phyloP scores from a whole-genome alignment of 1,140 invertebrate species.

The Zaprionus davidi region DNA sequence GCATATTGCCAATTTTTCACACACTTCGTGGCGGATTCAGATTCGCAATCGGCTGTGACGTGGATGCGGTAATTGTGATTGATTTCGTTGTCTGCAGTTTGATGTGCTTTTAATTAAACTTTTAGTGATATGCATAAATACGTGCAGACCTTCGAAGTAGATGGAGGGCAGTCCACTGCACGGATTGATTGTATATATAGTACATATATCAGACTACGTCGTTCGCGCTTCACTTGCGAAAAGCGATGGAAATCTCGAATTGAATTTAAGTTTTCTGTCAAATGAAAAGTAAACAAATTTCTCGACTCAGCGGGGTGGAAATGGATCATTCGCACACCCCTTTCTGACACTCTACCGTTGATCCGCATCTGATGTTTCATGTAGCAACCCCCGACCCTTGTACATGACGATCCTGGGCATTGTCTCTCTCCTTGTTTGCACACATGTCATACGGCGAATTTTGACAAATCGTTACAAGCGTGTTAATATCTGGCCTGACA shows the following conservation, averaged over 20 bases:
- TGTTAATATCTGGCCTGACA: conserved; percentile 69
- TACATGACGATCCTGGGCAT: conserved; percentile 20
- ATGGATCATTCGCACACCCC: conserved; percentile 44
- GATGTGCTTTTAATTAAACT: conserved; percentile 78
- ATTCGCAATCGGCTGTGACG: conserved; percentile 12
- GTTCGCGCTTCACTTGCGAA: conserved; percentile 29
- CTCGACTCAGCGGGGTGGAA: conserved; percentile 39
- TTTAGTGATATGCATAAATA: conserved; percentile 69
- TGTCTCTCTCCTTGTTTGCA: conserved; percentile 66
- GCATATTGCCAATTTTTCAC: conserved; percentile 54
- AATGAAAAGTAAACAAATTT: conserved; percentile 75
- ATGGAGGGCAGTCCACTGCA: not conserved
- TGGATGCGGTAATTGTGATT: conserved; percentile 67
- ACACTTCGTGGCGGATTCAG: conserved; percentile 9
- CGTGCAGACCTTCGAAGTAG: conserved; percentile 1
- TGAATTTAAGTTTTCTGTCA: conserved; percentile 60
- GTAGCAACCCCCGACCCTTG: conserved; percentile 11
- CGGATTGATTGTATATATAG: conserved; percentile 23
- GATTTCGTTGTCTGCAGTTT: conserved; percentile 69
- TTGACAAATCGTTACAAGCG: conserved; percentile 76
- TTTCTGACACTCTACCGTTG: conserved; percentile 28
- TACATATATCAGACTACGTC: conserved; percentile 3
- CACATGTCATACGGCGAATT: conserved; percentile 74
- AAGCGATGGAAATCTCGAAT: conserved; percentile 46
- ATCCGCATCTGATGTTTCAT: conserved; percentile 1